Conservation (phyloP, 2,797 vertebrate species). For the Melanotaenia trifasciata region DNA sequence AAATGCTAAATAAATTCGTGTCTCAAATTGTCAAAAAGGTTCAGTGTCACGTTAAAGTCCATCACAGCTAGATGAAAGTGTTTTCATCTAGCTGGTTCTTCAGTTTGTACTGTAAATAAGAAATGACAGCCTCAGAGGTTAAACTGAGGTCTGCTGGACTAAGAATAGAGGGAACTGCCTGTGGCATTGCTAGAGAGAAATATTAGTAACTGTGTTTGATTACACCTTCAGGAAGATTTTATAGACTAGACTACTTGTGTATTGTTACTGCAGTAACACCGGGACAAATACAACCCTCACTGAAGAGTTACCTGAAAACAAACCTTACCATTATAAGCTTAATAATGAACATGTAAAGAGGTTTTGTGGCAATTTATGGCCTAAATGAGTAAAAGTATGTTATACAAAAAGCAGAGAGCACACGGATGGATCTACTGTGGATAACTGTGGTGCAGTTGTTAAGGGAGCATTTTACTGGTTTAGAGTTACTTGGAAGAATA, state of each 20-base stretch:
- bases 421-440: not conserved
- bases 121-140: not conserved
- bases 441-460: not conserved
- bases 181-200: not conserved
- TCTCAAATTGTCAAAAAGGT: constrained; percentile 2
- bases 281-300: not conserved
- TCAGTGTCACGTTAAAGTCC: not conserved
- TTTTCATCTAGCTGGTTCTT: too few relatives aligned
- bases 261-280: not conserved
- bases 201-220: not conserved
- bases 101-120: not conserved
- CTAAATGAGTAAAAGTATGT: not conserved
- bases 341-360: not conserved
- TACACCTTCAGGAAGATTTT: not conserved
- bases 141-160: not conserved
- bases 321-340: not conserved
- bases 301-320: not conserved
- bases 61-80: not conserved
- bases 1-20: not conserved
- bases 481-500: not conserved
- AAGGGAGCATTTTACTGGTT: not conserved
- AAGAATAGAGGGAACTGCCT: not conserved
- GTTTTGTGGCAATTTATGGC: not conserved
- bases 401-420: not conserved
- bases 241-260: not conserved